Conservation (phyloP, 2,797 vertebrate species). For the Hemibagrus guttatus region DNA sequence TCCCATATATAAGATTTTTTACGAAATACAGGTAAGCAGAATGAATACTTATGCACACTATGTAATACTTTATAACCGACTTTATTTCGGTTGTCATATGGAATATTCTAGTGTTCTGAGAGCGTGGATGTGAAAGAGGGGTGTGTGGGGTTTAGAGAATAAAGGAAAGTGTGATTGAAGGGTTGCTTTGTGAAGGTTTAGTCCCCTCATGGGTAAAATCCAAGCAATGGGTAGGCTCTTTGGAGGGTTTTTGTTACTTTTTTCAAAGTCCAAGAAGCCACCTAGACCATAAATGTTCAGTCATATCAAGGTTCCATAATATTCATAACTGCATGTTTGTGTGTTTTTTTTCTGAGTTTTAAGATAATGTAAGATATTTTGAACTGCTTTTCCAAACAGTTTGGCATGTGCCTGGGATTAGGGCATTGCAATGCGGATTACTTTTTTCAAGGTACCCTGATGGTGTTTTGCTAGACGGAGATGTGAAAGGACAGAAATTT, state of each 20-base stretch:
- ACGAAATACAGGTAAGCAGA: no score
- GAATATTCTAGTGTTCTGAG: not conserved
- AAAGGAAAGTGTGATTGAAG: slow-evolving; percentile 57
- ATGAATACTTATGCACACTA: not conserved
- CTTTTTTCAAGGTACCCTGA: slow-evolving; percentile 60
- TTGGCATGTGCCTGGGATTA: slow-evolving; percentile 82
- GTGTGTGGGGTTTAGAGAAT: slow-evolving; percentile 37
- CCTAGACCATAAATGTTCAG: not conserved
- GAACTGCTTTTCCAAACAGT: slow-evolving; percentile 55
- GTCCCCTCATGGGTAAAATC: slow-evolving; percentile 67
- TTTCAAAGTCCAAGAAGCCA: not conserved
- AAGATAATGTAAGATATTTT: slow-evolving; percentile 5
- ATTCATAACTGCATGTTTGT: not conserved
- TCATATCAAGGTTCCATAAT: not conserved
- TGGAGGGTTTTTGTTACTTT: slow-evolving; percentile 45
- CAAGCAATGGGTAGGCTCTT: slow-evolving; percentile 63
- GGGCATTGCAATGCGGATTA: slow-evolving; percentile 79
- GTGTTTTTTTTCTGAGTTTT: not conserved
- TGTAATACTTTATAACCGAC: not conserved
- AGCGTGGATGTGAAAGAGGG: slow-evolving; percentile 28
- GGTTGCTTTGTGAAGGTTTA: slow-evolving; percentile 69
- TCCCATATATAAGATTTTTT: no score
- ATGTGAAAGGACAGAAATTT: slow-evolving; percentile 57
- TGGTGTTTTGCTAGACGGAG: slow-evolving; percentile 60
- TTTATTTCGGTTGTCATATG: not conserved